Conservation (phyloP, 2,113 vertebrate species). For the Pelodiscus sinensis region DNA sequence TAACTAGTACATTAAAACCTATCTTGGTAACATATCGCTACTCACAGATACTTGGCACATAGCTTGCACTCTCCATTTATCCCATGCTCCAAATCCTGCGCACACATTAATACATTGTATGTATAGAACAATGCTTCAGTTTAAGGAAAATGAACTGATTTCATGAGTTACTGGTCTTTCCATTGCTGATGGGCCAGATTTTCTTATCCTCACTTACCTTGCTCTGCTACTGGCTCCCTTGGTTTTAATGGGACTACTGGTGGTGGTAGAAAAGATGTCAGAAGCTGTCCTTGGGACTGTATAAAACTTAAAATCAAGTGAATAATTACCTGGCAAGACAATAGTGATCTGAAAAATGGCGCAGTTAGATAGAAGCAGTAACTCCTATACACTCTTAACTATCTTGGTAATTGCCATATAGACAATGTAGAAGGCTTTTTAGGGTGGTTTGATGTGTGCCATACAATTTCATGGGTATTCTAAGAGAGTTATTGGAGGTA, state of each 20-base stretch:
- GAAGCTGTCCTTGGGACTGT: not conserved
- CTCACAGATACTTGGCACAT: not conserved
- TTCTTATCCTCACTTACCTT: not conserved
- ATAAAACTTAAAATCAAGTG: not conserved
- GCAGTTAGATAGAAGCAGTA: not conserved
- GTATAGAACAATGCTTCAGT: not conserved
- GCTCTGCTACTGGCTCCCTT: fast-evolving
- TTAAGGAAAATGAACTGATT: not conserved
- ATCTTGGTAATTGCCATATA: not conserved
- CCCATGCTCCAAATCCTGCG: not conserved
- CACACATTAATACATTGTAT: not conserved
- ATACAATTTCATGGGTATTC: not conserved
- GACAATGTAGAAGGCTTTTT: not conserved
- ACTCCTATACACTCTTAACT: not conserved
- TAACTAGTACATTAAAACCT: not conserved
- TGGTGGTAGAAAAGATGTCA: not conserved
- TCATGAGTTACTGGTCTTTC: not conserved
- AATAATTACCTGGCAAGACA: not conserved
- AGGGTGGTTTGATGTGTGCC: not conserved
- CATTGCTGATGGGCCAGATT: not conserved
- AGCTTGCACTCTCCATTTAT: not conserved
- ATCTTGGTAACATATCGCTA: not conserved
- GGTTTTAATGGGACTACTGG: not conserved
- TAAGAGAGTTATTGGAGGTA: not conserved
- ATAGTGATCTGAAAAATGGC: not conserved